Evolutionary conservation across 1,140 invertebrate species (phyloP), one percentile per base, ranked within the genome.

Genomic region (Zaprionus inermis): DNA sequence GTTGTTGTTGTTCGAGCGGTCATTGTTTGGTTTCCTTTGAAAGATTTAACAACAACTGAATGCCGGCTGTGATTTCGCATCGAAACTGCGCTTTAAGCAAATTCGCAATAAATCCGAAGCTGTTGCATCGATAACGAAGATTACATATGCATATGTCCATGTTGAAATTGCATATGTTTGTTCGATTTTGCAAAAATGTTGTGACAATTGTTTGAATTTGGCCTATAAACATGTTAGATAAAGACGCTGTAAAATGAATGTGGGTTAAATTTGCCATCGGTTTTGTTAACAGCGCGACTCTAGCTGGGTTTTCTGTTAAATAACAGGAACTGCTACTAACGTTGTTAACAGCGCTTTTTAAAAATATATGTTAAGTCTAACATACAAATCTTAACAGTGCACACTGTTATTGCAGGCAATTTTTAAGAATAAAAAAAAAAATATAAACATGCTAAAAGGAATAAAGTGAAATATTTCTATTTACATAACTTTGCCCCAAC

Each of bases 91-190:
- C 28, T 61, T 61, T 49, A 36, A 20, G 9, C 60, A 64, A 30
- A 24, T 64, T 14, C 51, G 22, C 12, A 20, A 11, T 20, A 4
- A 18, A 57, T 38, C 20, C 20, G 44, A 30, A 44, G 38, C 49
- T 51, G 44, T 51, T 16, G 24, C 20, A 61, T 32, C 30, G 12
- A 20, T 20, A 57, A 18, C 14, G 46, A 12, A 12, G 46, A 61
- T 61, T 61, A 61, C 28, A 61, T 61, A 51, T 61, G 30, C 6
- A n/a, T 34, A 51, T 51, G 24, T 28, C 12, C 30, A 61, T 22
- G 44, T 49, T 22, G 44, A 61, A 61, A 18, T 51, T n/a, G 9
- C 9, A 24, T 30, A 32, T 7, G 49, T 61, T 20, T 10, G 16
- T 61, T 5, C 36, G 6, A 41, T 11, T 51, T 30, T 46, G 41